phyloP scores from a whole-genome alignment of 2,113 vertebrate species.

The Lasiurus cinereus region DNA sequence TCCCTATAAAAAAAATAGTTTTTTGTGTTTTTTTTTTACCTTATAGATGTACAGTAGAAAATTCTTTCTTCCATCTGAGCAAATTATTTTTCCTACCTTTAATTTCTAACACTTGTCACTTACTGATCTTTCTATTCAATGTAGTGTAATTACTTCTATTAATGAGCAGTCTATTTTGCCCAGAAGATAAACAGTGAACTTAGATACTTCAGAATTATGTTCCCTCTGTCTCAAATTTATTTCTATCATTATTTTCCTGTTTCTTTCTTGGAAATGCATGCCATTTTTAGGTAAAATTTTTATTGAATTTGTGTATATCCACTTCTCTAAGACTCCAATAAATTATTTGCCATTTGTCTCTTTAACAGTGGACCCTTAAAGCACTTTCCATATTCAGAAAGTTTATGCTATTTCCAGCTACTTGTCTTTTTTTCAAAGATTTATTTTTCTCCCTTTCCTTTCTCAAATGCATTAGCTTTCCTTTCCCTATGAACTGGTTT shows the following conservation, averaged over 20 bases:
- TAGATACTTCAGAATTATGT: neutral
- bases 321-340: conserved; percentile 75
- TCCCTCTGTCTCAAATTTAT: neutral
- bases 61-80: neutral
- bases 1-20: neutral
- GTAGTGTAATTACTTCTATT: neutral
- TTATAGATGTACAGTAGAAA: neutral
- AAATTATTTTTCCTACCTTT: neutral
- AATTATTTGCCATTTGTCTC: conserved; percentile 80
- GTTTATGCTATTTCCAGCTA: neutral
- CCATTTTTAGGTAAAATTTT: conserved; percentile 60
- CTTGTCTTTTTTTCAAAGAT: neutral
- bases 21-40: neutral
- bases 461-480: neutral
- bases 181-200: neutral
- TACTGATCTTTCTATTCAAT: conserved; percentile 39
- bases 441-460: neutral
- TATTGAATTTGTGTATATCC: neutral
- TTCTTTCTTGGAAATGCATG: conserved; percentile 73
- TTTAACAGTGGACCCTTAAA: conserved; percentile 80
- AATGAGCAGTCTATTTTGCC: neutral
- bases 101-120: neutral
- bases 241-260: neutral
- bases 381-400: conserved; percentile 65
- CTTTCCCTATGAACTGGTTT: neutral